Evolutionary conservation across 2,888 invertebrate genomes (phyloP).

Genomic region (Encarsia formosa): DNA sequence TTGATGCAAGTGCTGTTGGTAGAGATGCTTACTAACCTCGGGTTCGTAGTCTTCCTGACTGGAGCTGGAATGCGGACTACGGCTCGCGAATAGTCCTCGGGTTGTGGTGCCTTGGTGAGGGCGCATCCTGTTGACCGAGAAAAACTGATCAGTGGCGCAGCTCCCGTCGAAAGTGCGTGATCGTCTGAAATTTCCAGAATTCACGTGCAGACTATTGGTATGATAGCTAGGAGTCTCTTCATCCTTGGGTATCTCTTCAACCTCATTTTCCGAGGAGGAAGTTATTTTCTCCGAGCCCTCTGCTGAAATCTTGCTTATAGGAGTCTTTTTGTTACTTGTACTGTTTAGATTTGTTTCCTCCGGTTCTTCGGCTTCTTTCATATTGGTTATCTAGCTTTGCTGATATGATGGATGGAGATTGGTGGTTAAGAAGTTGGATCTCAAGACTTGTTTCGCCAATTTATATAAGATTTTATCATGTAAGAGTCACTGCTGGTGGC

Average conservation of each 20-base stretch:
- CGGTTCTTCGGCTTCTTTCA: constrained; percentile 46
- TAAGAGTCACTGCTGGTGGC: no score
- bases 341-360: constrained; percentile 37
- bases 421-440: no score
- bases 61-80: constrained; percentile 64
- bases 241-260: constrained; percentile 43
- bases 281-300: constrained; percentile 44
- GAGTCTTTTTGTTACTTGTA: constrained; percentile 18
- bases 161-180: constrained; percentile 47
- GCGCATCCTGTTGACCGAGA: not conserved
- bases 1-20: constrained; percentile 34
- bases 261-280: constrained; percentile 44
- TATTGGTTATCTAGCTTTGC: no score
- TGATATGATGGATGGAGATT: no score
- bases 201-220: constrained; percentile 6
- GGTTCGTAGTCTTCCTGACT: constrained; percentile 67
- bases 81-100: constrained; percentile 56
- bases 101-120: constrained; percentile 26
- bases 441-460: no score
- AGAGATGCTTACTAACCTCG: constrained; percentile 45
- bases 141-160: constrained; percentile 28
- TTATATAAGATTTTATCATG: no score
- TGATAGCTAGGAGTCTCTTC: constrained; percentile 16
- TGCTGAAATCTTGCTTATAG: constrained; percentile 20
- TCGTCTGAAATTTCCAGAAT: constrained; percentile 32